A percentile compares a stretch with the other conserved stretches of the same genome.
Evolutionary conservation across 2,113 vertebrate species (phyloP).

Genomic region (Chunga burmeisteri): DNA sequence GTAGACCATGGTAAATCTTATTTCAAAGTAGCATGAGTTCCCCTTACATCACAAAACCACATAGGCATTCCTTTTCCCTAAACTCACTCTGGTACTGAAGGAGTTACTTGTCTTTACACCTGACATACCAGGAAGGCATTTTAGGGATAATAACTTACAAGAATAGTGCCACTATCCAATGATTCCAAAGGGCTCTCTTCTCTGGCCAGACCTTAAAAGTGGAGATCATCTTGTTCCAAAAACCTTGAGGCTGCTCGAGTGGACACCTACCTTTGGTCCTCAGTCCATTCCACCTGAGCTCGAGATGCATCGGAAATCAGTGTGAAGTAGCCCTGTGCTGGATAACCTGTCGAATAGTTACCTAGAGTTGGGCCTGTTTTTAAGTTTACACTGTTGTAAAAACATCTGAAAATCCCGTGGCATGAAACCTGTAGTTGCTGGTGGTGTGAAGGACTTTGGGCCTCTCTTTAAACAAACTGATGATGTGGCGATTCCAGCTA

Average conservation of each 20-base stretch:
- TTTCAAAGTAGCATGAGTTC: background rate
- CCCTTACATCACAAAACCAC: background rate
- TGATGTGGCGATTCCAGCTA: background rate
- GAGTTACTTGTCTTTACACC: background rate
- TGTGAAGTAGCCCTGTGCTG: background rate
- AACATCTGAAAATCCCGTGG: background rate
- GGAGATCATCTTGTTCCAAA: background rate
- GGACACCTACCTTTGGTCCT: background rate
- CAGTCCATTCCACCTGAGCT: background rate
- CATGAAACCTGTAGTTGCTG: background rate
- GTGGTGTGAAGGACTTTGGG: background rate
- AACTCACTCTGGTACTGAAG: background rate
- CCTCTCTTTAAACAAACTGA: accelerated
- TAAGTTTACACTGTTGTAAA: background rate
- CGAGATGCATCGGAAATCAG: too few relatives aligned
- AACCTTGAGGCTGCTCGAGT: background rate
- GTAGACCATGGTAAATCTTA: background rate
- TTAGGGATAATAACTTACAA: background rate
- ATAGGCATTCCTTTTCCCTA: background rate
- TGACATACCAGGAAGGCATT: background rate
- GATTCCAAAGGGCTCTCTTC: background rate
- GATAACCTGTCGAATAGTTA: background rate
- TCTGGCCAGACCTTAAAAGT: background rate
- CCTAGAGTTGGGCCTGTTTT: background rate
- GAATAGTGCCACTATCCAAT: background rate